Base-by-base conservation (phyloP, 2,888 invertebrate genomes). In the Orthosia cruda region DNA sequence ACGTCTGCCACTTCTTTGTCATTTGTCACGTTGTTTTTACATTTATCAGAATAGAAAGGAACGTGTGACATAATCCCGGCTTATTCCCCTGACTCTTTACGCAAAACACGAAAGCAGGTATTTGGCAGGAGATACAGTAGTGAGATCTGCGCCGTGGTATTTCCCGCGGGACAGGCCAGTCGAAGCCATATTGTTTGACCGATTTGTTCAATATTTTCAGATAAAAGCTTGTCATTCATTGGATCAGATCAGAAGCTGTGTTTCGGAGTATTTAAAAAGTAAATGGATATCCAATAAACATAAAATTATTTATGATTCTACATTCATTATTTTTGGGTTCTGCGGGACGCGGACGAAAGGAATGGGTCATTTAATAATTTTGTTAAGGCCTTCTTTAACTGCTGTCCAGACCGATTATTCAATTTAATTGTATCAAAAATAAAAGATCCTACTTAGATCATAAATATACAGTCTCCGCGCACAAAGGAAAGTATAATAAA, bases 101-200 rank as follows among this genome's bases (percentile, higher is more conserved):
- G 87, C 80, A 88, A 86, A 86, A 83, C 86, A 85, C 55, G 83
- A 88, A 80, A 85, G 71, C 74, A 87, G 75, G 83, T 86, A 87
- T 88, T 88, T 83, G 85, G 83, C 81, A 86, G 83, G 71, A 85
- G 83, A 89, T 88, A 87, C 89, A 87, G 73, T 87, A 85, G 80
- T 73, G 61, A 86, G 74, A 85, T 86, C 77, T 78, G 74, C 82
- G 77, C 68, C 74, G 77, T 71, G 68, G 67, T 81, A 80, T 80
- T 72, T 72, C 74, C 68, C 72, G 26, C 11, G 61, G 63, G 77
- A 75, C 40, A 20, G 62, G 64, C 70, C 57, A 80, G 59, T 59
- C 70, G 57, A 66, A 70, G 61, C 54, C 65, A 69, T 72, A 52
- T 67, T 74, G 50, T 72, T 76, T 67, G 64, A 80, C 74, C 57